Evolutionary conservation across 2,888 invertebrate genomes (phyloP), one percentile per base, ranked within the genome.

Genomic region (Microplitis manilae): DNA sequence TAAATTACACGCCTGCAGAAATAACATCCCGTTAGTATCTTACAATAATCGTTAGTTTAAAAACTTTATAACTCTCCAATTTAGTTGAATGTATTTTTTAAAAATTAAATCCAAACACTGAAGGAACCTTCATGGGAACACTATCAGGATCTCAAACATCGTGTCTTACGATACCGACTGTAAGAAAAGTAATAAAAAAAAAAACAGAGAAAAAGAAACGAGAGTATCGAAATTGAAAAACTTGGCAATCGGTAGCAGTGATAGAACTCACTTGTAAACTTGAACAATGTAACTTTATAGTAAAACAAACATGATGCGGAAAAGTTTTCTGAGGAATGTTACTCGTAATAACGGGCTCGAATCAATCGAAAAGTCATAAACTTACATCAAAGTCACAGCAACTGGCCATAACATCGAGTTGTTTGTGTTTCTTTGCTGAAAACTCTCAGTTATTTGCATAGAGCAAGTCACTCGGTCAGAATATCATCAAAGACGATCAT

Each of bases 161-260:
- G 9, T 50, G 50, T 50, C 50, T 50, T 50, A 13, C 4, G 50
- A 50, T 50, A 50, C 50, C 13, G 2, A 30, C 30, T 30, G 2
- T 20, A 30, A 2, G 4, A 30, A 30, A 30, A 30, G 30, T 2
- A 30, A 30, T 50, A n/a, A 69, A 69, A 17, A 40, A 17, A 17
- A 17, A 40, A 40, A 40, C 40, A 50, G 5, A 39, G 20, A n/a
- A 40, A 39, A 8, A 40, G 68, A 41, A 17, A 69, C 2, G 9
- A 15, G 13, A 69, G n/a, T 67, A 70, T 70, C 6, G 71, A 76
- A 64, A 76, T 71, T 76, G 70, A 76, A 76, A 76, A 76, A 76
- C 76, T 76, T 76, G 67, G 30, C 50, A 17, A 64, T 39, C 50
- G 17, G 65, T 15, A 65, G 15, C 38, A 59, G 59, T n/a, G 61